A percentile compares a stretch with the other conserved stretches of the same genome.
phyloP scores from a whole-genome alignment of 2,797 vertebrate genomes.

The Urosaurus nigricauda region DNA sequence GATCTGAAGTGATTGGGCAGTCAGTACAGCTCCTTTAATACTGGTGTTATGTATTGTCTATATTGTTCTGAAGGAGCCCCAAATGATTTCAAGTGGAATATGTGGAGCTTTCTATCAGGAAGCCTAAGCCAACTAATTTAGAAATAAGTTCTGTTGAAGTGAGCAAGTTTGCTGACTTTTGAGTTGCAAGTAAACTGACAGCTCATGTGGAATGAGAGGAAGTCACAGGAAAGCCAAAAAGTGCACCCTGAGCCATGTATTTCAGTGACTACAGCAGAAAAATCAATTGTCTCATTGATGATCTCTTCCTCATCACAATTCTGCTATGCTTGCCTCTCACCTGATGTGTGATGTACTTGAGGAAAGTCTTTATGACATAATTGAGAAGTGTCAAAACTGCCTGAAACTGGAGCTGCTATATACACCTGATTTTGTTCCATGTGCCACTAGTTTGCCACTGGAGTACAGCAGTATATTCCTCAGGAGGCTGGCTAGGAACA shows the following conservation, averaged over 20 bases:
- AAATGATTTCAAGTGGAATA: background rate
- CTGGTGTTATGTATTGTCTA: no score
- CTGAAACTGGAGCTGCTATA: background rate
- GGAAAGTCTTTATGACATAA: background rate
- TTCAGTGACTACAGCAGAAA: no score
- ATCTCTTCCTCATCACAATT: background rate
- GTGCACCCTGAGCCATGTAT: no score
- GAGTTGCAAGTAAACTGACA: no score
- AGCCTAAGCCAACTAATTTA: no score
- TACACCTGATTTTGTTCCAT: background rate
- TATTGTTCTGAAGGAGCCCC: background rate
- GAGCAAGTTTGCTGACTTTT: no score
- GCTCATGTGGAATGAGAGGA: no score
- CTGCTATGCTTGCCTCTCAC: background rate
- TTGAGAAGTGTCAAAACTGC: background rate
- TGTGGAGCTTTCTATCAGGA: background rate
- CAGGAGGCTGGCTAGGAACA: background rate
- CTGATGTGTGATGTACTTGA: background rate
- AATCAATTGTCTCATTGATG: background rate
- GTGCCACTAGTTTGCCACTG: background rate
- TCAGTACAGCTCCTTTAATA: no score
- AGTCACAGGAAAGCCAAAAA: no score
- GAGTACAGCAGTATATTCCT: background rate
- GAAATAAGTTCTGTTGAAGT: no score
- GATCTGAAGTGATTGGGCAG: no score